Base-by-base conservation (phyloP, 2,888 invertebrate species). In the Phrixothrix hirtus region DNA sequence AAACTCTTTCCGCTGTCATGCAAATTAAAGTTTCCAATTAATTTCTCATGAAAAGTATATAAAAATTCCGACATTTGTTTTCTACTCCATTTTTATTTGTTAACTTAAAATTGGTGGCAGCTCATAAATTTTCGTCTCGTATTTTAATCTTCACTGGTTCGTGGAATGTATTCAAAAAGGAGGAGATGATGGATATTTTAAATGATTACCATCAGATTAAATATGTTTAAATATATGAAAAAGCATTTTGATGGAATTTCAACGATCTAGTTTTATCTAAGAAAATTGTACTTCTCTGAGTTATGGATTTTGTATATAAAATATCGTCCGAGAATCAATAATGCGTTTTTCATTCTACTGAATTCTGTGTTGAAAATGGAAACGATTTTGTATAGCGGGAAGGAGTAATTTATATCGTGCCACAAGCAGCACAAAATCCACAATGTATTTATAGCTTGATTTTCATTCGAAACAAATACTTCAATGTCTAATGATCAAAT, bases 341-440 rank as follows among this genome's bases (percentile, higher is more conserved):
- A 29, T 21, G 31, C 31, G 17, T 42, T 42, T 42, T 42, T 31
- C 31, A 31, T 42, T 29, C 12, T 39, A n/a, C 9, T 21, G 36
- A 36, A 36, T 36, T 17, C 38, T 27, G 11, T 11, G 38, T 39
- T 15, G 42, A 32, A 42, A 39, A 30, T 31, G 17, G 42, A 42
- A 42, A 42, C 42, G 42, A 32, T 42, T 42, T 42, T 30, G 42
- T 31, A 31, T 17, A 16, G 21, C 16, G 42, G 16, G 42, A 16
- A 42, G 31, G 15, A 35, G 35, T 35, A 44, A 44, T 44, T 44
- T 44, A 44, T 44, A 29, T 32, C 27, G 44, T 27, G 36, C 44
- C 36, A 35, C 35, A 29, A 43, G 21, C 35, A 43, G 15, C 25
- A 25, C 15, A 34, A 43, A 35, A 14, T 34, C 34, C 34, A 34